These are phyloP conservation scores for Chrysolina haemoptera DNA, from an alignment of 2,888 invertebrate species.

Conservation along the genomic window DNA sequence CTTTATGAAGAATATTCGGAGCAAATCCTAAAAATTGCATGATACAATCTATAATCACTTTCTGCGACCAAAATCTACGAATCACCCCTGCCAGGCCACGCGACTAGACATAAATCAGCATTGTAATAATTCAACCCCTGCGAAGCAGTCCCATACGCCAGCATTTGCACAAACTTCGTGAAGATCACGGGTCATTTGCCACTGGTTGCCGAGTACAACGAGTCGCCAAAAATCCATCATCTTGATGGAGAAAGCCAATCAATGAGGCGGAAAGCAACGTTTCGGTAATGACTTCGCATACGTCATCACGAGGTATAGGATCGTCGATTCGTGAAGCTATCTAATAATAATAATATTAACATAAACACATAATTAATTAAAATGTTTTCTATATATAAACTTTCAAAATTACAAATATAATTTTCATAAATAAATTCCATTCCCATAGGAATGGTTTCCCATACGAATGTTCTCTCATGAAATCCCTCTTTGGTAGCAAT, in stretches of 20 bases:
- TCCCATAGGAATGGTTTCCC: too few relatives aligned
- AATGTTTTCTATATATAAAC: too few relatives aligned
- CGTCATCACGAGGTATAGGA: conserved; percentile 22
- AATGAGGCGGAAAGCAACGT: conserved; percentile 56
- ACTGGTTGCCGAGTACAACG: conserved; percentile 55
- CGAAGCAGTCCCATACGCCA: conserved; percentile 24
- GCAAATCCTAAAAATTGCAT: neutral
- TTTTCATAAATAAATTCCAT: too few relatives aligned
- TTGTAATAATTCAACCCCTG: conserved; percentile 29
- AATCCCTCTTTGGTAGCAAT: too few relatives aligned
- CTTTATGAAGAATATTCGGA: too few relatives aligned
- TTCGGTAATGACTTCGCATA: conserved; percentile 52
- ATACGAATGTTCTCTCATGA: too few relatives aligned
- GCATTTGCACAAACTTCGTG: conserved; percentile 48
- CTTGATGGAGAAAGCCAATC: conserved; percentile 49
- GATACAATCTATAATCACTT: neutral
- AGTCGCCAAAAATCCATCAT: conserved; percentile 52
- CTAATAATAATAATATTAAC: too few relatives aligned
- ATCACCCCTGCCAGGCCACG: conserved; percentile 5
- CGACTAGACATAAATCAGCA: conserved; percentile 26
- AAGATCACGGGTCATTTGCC: conserved; percentile 60
- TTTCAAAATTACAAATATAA: too few relatives aligned
- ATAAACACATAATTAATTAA: too few relatives aligned
- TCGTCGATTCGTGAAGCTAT: neutral
- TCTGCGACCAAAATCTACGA: neutral